Evolutionary conservation across 2,888 invertebrate species (phyloP).

Genomic region (Zonitis immaculata): DNA sequence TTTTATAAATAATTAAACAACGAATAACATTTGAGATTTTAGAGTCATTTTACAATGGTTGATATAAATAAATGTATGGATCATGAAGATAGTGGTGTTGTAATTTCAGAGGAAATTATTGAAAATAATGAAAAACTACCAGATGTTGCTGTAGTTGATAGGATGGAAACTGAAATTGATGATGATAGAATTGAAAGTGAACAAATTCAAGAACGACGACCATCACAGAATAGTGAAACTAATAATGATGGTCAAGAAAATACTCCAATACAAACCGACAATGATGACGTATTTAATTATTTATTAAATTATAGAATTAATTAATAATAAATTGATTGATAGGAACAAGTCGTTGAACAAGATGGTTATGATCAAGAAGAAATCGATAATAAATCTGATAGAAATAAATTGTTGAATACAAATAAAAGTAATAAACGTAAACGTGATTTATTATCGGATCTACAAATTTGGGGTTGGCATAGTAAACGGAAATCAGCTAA

Average conservation of each 20-base stretch:
- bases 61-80: slow-evolving; percentile 46
- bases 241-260: slow-evolving; percentile 39
- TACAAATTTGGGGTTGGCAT: slow-evolving; percentile 78
- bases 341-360: slow-evolving; percentile 38
- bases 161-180: slow-evolving; percentile 41
- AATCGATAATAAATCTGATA: slow-evolving; percentile 34
- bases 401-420: slow-evolving; percentile 30
- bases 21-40: slow-evolving; percentile 5
- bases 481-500: slow-evolving; percentile 55
- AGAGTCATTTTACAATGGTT: slow-evolving; percentile 46
- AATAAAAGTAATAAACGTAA: slow-evolving; percentile 53
- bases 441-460: slow-evolving; percentile 65
- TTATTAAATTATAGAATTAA: too few species aligned
- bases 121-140: slow-evolving; percentile 18
- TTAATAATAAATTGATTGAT: slow-evolving; percentile 9
- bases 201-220: slow-evolving; percentile 36
- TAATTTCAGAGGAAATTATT: slow-evolving; percentile 8
- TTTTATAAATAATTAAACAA: not conserved
- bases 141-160: not conserved
- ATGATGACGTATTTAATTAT: slow-evolving; percentile 40
- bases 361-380: slow-evolving; percentile 46
- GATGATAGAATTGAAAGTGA: slow-evolving; percentile 45
- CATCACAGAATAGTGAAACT: slow-evolving; percentile 43
- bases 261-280: slow-evolving; percentile 44
- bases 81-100: slow-evolving; percentile 12